Base-by-base conservation (phyloP, 37 sponge, comb jelly and placozoan genomes). In the Chondrosia reniformis region DNA sequence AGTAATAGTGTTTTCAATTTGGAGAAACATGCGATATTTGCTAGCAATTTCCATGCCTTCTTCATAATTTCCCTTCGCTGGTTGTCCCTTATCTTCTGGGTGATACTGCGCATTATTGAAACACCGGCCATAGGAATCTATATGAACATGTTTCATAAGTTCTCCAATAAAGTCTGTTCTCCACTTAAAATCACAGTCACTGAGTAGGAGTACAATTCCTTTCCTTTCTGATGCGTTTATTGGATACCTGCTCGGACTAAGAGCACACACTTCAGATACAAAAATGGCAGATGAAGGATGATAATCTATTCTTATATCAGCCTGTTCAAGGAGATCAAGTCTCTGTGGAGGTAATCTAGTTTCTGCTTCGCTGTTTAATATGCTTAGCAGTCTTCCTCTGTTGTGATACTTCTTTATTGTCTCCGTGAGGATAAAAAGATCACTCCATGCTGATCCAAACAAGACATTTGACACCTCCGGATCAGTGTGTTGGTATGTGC, bases 101-200 rank as follows among this genome's bases (percentile, higher is more conserved):
- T n/a, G n/a, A n/a, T n/a, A n/a, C n/a, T 56, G n/a, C 32, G 42
- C 42, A 7, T 69, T 69, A 25, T 69, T 8, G 19, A 36, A 69
- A 25, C 72, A 69, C 42, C 42, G 15, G 4, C 72, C 72, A 69
- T 69, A 69, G 17, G 72, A 69, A 40, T 69, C 72, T 17, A 69
- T 34, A 7, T 69, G 72, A 13, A 69, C 36, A 7, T 39, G 21
- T 2, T 34, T 69, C 72, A 69, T 69, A 1, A 69, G 3, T 39
- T 69, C 25, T 6, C 42, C 36, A 21, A 39, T 39, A 7, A 43
- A 69, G 4, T 39, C 24, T 43, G 31, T 69, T 2, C 72, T 10
- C 42, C 41, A 13, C 9, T 38, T 36, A 40, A 39, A 40, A 39
- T 39, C 43, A 25, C 72, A 69, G 13, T 69, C 72, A 21, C 37